Base-by-base conservation (phyloP, 2,113 vertebrate species). In the Siniperca chuatsi region DNA sequence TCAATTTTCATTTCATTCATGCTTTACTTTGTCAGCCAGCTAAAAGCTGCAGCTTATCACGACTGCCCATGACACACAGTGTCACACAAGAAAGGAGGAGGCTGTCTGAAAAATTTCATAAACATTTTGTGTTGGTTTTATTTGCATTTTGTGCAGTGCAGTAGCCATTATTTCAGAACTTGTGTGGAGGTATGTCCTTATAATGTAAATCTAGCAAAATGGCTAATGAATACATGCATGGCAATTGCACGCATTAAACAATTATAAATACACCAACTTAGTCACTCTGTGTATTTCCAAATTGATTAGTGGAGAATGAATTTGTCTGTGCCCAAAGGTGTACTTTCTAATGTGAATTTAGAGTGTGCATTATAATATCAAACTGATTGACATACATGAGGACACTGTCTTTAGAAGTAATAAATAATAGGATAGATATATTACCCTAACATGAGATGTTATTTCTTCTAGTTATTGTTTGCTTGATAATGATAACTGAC, bases 1-100 rank as follows among this genome's bases (percentile, higher is more conserved):
- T 85, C 76, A 78, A 46, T 84, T 81, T 66, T 78, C 44, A 81
- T 88, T 86, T 84, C 52, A 83, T 86, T 88, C 67, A 75, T 81
- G 65, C 81, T 75, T 52, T 50, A 57, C 77, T 81, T 75, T 60
- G 66, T 82, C 79, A 80, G 79, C 52, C 23, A 3, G 71, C 61
- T 60, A 48, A 71, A 87, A 80, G 69, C 85, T 71, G 44, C 25
- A 64, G 73, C 80, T 90, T 83, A 86, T 84, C 80, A 58, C 42
- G 0, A 9, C 73, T 29, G 89, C 68, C 70, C 70, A 81, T 40
- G 42, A 85, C 82, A 69, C 64, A 80, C 25, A 76, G 40, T 66
- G 73, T 46, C 15, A 60, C 54, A 57, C 61, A 25, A 83, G 40
- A 64, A 44, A 18, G 29, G 16, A 69, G 57, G 37, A 21, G 74